These are phyloP conservation scores for Coronaproctus castanopsis DNA, from an alignment of 2,888 invertebrate species.

Conservation along the genomic window DNA sequence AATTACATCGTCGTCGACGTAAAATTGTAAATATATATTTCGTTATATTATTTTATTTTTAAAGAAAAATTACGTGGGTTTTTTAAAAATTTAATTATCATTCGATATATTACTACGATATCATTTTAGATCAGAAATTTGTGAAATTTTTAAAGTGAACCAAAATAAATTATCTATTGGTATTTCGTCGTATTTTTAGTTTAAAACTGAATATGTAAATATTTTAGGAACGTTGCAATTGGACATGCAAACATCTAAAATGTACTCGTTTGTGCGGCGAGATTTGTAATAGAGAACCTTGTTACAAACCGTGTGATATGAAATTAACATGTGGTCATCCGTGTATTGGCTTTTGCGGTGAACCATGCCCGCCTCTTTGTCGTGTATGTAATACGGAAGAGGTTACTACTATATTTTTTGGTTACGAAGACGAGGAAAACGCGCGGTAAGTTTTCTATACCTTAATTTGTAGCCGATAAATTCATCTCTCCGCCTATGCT, in stretches of 20 bases:
- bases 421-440: slow-evolving; percentile 33
- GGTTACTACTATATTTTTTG: slow-evolving; percentile 29
- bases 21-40: too few relatives aligned
- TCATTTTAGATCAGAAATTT: too few relatives aligned
- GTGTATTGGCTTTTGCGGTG: slow-evolving; percentile 19
- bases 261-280: slow-evolving; percentile 17
- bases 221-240: slow-evolving; percentile 20
- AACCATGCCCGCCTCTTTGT: slow-evolving; percentile 29
- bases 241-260: slow-evolving; percentile 14
- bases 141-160: too few relatives aligned
- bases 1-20: too few relatives aligned
- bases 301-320: slow-evolving; percentile 14
- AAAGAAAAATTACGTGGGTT: too few relatives aligned
- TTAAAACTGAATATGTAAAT: background rate
- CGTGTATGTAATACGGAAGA: slow-evolving; percentile 31
- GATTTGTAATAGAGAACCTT: slow-evolving; percentile 15
- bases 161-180: too few relatives aligned
- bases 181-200: too few relatives aligned
- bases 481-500: too few relatives aligned
- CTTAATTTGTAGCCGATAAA: too few relatives aligned
- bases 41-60: too few relatives aligned
- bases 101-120: too few relatives aligned
- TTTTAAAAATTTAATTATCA: too few relatives aligned
- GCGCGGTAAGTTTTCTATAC: slow-evolving; percentile 25
- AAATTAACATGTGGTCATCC: slow-evolving; percentile 15